Evolutionary conservation across 2,888 invertebrate species (phyloP), one percentile per base, ranked within the genome.

Genomic region (Alloplasta piceator): DNA sequence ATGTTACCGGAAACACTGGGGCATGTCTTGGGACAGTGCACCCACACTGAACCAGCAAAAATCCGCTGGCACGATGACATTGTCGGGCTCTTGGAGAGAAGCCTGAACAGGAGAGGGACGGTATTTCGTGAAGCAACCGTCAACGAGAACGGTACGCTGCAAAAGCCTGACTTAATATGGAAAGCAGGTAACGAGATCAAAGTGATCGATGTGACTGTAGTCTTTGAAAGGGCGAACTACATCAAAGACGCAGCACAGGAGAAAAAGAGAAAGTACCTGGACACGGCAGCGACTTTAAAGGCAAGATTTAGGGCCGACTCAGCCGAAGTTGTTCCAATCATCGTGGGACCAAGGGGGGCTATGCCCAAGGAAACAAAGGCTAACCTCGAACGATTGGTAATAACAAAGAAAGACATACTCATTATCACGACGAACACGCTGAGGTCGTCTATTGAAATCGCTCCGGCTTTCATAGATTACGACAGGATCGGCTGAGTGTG

Each of bases 341-440:
- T 90, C 58, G 86, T 90, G 38, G 89, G 90, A n/a, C 87, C 89
- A 52, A 80, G 89, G 80, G 89, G 89, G 36, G 88, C 88, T n/a
- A 82, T 90, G 82, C 89, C 90, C 56, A 86, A 76, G 82, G 76
- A 83, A 70, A 91, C 89, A 41, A 50, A 87, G 39, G 5, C 16
- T 2, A 77, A 81, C 36, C 82, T 90, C 6, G 26, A 48, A 4
- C 71, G 74, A 46, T 81, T 90, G 0, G 86, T 85, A 5, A 83
- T 90, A 0, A 36, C 16, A 39, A 46, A 9, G 82, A 84, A 66
- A 1, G 82, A 83, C 38, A 78, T 80, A 3, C 56, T 82, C 87
- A 5, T 85, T 89, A 0, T 86, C 85, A 16, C n/a, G n/a, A 72
- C 90, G 39, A 88, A 89, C 7, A 87, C 89, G 12, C 68, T 88